Evolutionary conservation across 2,888 invertebrate genomes (phyloP), one percentile per base, ranked within the genome.

Genomic region (Theodoxus fluviatilis): DNA sequence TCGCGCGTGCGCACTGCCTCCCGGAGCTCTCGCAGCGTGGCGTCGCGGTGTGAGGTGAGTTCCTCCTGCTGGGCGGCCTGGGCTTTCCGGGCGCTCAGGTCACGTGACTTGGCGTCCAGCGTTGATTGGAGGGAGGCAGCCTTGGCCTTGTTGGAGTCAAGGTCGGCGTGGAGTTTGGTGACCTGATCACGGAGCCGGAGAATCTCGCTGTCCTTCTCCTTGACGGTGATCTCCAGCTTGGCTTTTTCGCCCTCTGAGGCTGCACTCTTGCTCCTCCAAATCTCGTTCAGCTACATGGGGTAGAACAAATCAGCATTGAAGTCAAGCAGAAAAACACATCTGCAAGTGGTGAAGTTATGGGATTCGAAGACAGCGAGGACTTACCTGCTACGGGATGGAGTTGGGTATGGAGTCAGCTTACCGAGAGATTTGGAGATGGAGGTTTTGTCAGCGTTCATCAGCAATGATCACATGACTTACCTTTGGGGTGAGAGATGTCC

Each of bases 1-100:
- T 86, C 85, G 33, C 83, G 72, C 7, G 75, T 75, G 4, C 82
- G 61, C 9, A 86, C 68, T 3, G 78, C 74, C 38, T 83, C 83
- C 61, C 80, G 72, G 22, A 84, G 72, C 40, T 81, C 78, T 65
- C 80, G 77, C 6, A 83, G 74, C 12, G 73, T 74, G 69, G 76
- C 77, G 64, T 84, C 84, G 31, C 79, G 73, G 49, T 80, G 78
- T 28, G 81, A 78, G 47, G 80, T 81, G 49, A 80, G 75, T n/a
- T 81, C 73, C 18, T 76, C 73, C 67, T 79, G 78, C 57, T 81
- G 66, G 49, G 80, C 81, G 59, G 76, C 78, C 43, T 80, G 79
- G 37, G 68, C 57, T 22, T 68, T 66, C 59, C 47, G 40, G 9
- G 43, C n/a, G n/a, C n/a, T n/a, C n/a, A n/a, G n/a, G n/a, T n/a